A percentile compares a stretch with the other conserved stretches of the same genome.
Evolutionary conservation across 2,797 vertebrate species (phyloP).

Genomic region (Telmatherina bonti): DNA sequence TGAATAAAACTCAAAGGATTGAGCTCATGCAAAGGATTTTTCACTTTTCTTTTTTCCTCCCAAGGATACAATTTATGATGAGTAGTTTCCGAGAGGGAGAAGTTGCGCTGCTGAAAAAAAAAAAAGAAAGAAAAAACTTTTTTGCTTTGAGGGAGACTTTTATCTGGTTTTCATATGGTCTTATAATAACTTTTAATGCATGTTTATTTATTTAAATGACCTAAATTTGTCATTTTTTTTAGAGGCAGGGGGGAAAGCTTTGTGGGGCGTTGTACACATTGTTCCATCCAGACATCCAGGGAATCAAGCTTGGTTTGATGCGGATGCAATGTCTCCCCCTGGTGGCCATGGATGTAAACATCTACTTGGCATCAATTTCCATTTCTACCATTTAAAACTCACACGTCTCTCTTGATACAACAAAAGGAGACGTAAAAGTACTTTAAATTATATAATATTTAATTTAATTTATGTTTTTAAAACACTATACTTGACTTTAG

Average conservation of each 20-base stretch:
- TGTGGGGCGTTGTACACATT: constrained; percentile 86
- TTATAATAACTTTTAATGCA: constrained; percentile 43
- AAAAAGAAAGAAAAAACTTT: constrained; percentile 44
- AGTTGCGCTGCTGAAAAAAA: constrained; percentile 42
- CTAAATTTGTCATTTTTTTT: constrained; percentile 35
- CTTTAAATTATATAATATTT: background rate
- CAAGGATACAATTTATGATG: constrained; percentile 76
- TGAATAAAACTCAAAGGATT: constrained; percentile 76
- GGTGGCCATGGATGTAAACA: constrained; percentile 59
- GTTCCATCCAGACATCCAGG: constrained; percentile 75
- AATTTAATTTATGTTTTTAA: background rate
- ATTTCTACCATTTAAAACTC: background rate
- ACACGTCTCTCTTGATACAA: background rate
- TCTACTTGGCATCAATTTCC: constrained; percentile 33
- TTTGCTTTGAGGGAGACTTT: constrained; percentile 51
- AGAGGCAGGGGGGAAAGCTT: constrained; percentile 62
- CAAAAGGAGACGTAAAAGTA: background rate
- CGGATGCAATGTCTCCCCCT: constrained; percentile 75
- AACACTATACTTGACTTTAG: too few species aligned
- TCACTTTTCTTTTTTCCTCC: constrained; percentile 49
- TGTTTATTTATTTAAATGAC: constrained; percentile 32
- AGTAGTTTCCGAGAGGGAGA: constrained; percentile 62
- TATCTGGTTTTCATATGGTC: constrained; percentile 22
- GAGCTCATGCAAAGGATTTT: constrained; percentile 79
- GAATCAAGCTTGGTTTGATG: constrained; percentile 59